Evolutionary conservation across 1,140 invertebrate genomes (phyloP).

Genomic region (Meteorus sp.): DNA sequence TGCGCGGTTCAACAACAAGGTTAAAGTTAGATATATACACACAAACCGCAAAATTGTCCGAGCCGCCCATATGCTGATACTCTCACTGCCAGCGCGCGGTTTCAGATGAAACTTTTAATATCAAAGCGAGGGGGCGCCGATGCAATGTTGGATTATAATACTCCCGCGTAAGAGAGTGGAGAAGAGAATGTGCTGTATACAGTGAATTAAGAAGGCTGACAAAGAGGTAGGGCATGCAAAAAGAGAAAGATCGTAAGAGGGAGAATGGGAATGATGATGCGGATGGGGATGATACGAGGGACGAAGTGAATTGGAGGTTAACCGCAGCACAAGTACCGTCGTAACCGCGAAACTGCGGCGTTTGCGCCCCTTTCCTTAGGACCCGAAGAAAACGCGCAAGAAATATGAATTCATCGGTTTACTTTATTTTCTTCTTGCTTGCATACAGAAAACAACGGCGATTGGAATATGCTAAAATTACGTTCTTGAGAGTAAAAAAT

Average conservation of each 20-base stretch:
- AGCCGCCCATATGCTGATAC: slow-evolving; percentile 39
- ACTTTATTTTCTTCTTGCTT: slow-evolving; percentile 40
- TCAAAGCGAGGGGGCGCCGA: slow-evolving; percentile 54
- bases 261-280: background rate
- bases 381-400: slow-evolving; percentile 25
- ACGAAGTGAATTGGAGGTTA: slow-evolving; percentile 25
- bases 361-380: slow-evolving; percentile 33
- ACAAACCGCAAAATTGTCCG: slow-evolving; percentile 44
- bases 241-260: slow-evolving; percentile 38
- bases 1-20: slow-evolving; percentile 10
- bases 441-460: too few species aligned
- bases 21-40: slow-evolving; percentile 18
- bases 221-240: background rate
- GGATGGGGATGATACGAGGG: background rate
- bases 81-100: slow-evolving; percentile 45
- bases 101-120: slow-evolving; percentile 52
- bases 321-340: slow-evolving; percentile 56
- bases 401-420: slow-evolving; percentile 46
- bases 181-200: too few species aligned
- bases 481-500: too few species aligned
- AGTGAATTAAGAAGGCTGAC: background rate
- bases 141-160: slow-evolving; percentile 48
- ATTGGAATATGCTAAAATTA: too few species aligned
- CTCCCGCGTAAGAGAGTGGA: background rate
- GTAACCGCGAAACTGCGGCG: slow-evolving; percentile 52